These are phyloP conservation scores for Nebria brevicollis DNA, from an alignment of 2,888 invertebrate genomes.

Conservation along the genomic window DNA sequence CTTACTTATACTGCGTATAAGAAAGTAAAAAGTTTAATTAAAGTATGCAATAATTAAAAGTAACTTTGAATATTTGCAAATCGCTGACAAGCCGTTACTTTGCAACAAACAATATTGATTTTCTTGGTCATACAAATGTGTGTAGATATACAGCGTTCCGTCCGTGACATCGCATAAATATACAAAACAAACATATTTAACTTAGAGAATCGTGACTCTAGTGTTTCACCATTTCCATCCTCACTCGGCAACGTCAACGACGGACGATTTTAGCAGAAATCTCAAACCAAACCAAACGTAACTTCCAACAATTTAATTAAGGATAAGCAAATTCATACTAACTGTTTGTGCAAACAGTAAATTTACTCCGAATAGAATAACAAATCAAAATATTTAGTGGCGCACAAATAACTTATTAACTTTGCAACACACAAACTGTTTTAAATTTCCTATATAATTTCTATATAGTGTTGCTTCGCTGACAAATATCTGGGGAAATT, in stretches of 20 bases:
- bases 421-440: not conserved
- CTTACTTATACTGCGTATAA: too few relatives aligned
- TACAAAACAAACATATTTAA: conserved; percentile 34
- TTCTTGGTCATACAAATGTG: conserved; percentile 36
- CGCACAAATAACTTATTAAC: conserved; percentile 39
- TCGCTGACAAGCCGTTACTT: not conserved
- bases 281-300: conserved; percentile 26
- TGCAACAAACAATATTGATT: conserved; percentile 38
- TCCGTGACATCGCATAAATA: conserved; percentile 42
- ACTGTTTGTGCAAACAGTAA: conserved; percentile 33
- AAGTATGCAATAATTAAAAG: not conserved
- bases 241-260: not conserved
- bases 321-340: conserved; percentile 35
- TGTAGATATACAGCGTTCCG: conserved; percentile 30
- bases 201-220: conserved; percentile 15
- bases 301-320: conserved; percentile 39
- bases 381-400: conserved; percentile 43
- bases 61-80: not conserved
- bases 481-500: conserved; percentile 47
- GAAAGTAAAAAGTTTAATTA: too few relatives aligned
- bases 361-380: conserved; percentile 34
- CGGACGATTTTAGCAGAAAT: not conserved
- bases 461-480: conserved; percentile 20
- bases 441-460: conserved; percentile 42
- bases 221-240: conserved; percentile 22